These are phyloP conservation scores for Zapus hudsonius DNA, from an alignment of 2,113 vertebrate species.

Conservation along the genomic window DNA sequence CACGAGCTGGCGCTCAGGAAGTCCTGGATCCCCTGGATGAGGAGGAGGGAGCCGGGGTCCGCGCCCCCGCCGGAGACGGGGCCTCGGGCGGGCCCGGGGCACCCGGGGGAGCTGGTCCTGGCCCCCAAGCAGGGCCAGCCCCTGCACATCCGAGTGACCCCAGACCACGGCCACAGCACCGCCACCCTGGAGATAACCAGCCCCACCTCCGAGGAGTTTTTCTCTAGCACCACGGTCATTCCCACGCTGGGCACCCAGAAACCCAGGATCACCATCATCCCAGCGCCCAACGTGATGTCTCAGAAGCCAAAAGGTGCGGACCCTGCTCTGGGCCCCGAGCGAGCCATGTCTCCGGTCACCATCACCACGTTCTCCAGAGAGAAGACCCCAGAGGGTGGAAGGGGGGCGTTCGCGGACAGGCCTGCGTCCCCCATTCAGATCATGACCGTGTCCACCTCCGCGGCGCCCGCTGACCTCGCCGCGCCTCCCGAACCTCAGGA, in stretches of 20 bases:
- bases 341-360: constrained; percentile 93
- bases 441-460: constrained; percentile 92
- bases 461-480: constrained; percentile 85
- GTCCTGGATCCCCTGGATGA: constrained; percentile 95
- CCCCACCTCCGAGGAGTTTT: constrained; percentile 94
- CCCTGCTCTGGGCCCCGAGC: constrained; percentile 81
- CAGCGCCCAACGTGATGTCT: constrained; percentile 87
- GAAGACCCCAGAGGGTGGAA: constrained; percentile 87
- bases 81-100: constrained; percentile 79
- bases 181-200: constrained; percentile 97
- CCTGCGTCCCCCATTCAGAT: constrained; percentile 92
- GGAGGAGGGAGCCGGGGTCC: constrained; percentile 88
- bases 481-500: constrained; percentile 88
- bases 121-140: constrained; percentile 92
- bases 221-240: constrained; percentile 96
- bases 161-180: constrained; percentile 92
- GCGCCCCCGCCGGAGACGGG: constrained; percentile 85
- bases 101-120: constrained; percentile 87
- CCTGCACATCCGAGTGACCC: constrained; percentile 95
- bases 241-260: constrained; percentile 95
- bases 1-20: constrained; percentile 89
- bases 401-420: constrained; percentile 82
- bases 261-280: constrained; percentile 96
- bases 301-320: constrained; percentile 86
- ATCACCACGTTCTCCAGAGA: constrained; percentile 95